phyloP scores from a whole-genome alignment of 2,797 vertebrate species.

The Coreius guichenoti region DNA sequence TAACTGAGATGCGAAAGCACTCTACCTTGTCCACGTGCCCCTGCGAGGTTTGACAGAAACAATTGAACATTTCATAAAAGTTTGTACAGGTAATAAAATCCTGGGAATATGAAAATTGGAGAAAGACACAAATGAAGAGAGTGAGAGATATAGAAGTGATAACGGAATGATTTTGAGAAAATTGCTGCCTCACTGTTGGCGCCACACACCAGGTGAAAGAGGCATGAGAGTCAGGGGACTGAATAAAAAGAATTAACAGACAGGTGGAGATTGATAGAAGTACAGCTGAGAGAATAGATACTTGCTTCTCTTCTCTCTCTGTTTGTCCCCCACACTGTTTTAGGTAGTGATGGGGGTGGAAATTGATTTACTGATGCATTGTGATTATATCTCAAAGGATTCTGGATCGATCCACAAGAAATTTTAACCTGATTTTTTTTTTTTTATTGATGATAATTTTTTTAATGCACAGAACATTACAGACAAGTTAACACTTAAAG shows the following conservation, averaged over 20 bases:
- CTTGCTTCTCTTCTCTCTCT: neutral
- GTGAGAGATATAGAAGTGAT: neutral
- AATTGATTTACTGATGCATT: neutral
- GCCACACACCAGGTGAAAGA: neutral
- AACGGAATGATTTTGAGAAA: neutral
- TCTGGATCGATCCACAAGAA: too few relatives aligned
- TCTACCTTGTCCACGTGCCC: slow-evolving; percentile 31
- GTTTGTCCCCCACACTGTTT: neutral
- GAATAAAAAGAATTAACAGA: slow-evolving; percentile 13
- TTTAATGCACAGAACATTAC: neutral
- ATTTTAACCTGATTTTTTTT: neutral
- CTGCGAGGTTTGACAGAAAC: neutral
- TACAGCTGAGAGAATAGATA: neutral
- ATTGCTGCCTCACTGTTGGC: neutral
- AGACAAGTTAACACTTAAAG: neutral
- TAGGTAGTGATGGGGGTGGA: neutral
- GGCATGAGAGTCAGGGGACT: neutral
- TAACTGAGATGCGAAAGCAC: slow-evolving; percentile 35
- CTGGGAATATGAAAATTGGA: neutral
- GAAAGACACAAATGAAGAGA: slow-evolving; percentile 5
- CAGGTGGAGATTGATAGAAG: slow-evolving; percentile 10
- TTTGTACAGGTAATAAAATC: slow-evolving; percentile 6
- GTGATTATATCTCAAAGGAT: neutral
- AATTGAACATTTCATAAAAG: slow-evolving; percentile 8
- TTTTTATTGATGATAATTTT: neutral